Base-by-base conservation (phyloP, 2,888 invertebrate species). In the Neocrepidodera transversa region DNA sequence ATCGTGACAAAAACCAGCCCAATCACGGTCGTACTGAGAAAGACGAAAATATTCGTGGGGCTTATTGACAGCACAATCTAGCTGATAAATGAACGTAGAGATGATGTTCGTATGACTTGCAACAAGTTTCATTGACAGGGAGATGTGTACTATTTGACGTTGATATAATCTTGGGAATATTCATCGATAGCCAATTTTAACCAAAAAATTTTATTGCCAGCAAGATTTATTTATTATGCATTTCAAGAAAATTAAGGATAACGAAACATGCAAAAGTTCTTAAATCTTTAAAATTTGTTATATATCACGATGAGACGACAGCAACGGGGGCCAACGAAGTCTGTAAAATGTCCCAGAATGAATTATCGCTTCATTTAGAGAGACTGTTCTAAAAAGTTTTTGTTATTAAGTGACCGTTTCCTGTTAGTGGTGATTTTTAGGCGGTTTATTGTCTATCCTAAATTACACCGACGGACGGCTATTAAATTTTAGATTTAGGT, bases 1-100 rank as follows among this genome's bases (percentile, higher is more conserved):
- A 68, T 71, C 72, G 71, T 73, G 74, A 75, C 74, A 73, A 75
- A 74, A 75, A 74, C 72, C 72, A 72, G 72, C 71, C 72, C 73
- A 74, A 74, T 73, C 75, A 70, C 66, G 67, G 65, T 62, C 64
- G 66, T 54, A 54, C 45, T 36, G 67, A 64, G 64, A 62, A 60
- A 69, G 64, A 66, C 68, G 67, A n/a, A n/a, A n/a, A 66, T 66
- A 63, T 64, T 58, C 60, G 63, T 66, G 68, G 68, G 67, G 66
- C 65, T 64, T 70, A 73, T 66, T 73, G 73, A 74, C 75, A 69
- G 75, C 68, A 74, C 74, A 74, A 74, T 74, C 68, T 70, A 68
- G 65, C 69, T 75, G 73, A 75, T 75, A 73, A 75, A 74, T 74
- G 74, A 66, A 70, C 70, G 68, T 67, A 62, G 47, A 43, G 35